Evolutionary conservation across 2,113 vertebrate genomes (phyloP), one percentile per base, ranked within the genome.

Genomic region (Capreolus pygargus): DNA sequence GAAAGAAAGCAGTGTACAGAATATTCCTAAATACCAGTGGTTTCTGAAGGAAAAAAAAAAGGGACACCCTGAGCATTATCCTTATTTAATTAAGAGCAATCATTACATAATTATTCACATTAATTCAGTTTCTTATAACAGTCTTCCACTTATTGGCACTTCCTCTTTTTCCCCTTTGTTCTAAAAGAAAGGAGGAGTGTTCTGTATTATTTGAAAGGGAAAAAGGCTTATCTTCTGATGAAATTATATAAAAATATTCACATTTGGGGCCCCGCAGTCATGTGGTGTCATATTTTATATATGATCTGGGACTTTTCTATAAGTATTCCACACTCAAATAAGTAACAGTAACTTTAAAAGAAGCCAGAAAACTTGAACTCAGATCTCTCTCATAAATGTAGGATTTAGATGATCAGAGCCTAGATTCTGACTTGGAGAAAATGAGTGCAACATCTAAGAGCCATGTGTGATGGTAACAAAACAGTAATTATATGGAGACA

Each of bases 1-100:
- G 93, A 88, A 98, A 96, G 8, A 82, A 86, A 86, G 45, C n/a
- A 19, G 47, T 93, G 17, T 67, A 91, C 96, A 85, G 6, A 76
- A 55, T 96, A 96, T 96, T 84, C 43, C 81, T 61, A 14, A 21
- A 30, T 92, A n/a, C 36, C 89, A 94, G 13, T 39, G 47, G 61
- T 82, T 96, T 85, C 39, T 97, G 52, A 96, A 76, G 43, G 23
- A 43, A 23, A 39, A 23, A 39, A 30, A 30, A 28, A 74, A 64
- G 43, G 43, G 76, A 61, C 30, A 74, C 74, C 36, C 78, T 96
- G 76, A 95, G 95, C 50, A 82, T 85, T 93, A 50, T 12, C 30
- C 10, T 11, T 50, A 64, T 98, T 98, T 98, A 94, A 97, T 98
- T 95, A 96, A 60, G 36, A 91, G 45, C 52, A 83, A 89, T 88